Conservation (phyloP, 2,113 vertebrate genomes). For the Sphyrna mokarran region DNA sequence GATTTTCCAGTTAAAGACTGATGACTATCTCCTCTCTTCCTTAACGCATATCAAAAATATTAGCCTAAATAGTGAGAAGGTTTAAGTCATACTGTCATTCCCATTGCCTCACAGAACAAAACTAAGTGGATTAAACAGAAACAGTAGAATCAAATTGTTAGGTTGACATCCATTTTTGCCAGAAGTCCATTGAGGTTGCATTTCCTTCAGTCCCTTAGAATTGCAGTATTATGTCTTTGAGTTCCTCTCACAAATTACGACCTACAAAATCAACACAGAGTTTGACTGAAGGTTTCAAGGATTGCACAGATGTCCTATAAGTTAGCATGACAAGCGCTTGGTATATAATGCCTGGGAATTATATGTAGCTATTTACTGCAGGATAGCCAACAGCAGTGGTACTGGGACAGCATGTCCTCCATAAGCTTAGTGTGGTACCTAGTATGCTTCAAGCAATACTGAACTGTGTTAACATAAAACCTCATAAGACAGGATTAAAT, state of each 20-base stretch:
- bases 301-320: not conserved
- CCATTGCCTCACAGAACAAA: not conserved
- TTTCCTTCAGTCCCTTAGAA: not conserved
- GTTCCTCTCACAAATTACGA: not conserved
- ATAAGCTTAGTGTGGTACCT: conserved; percentile 72
- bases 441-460: conserved; percentile 68
- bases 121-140: not conserved
- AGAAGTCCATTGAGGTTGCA: not conserved
- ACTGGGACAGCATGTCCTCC: conserved; percentile 69
- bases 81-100: not conserved
- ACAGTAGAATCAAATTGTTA: not conserved
- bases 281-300: not conserved
- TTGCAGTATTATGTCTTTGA: not conserved
- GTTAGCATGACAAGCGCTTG: conserved; percentile 39
- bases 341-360: conserved; percentile 54
- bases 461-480: conserved; percentile 93
- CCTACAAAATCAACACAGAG: not conserved
- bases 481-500: conserved; percentile 88
- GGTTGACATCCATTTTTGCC: not conserved
- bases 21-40: not conserved
- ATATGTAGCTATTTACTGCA: conserved; percentile 60
- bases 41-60: not conserved
- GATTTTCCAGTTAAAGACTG: not conserved
- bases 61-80: not conserved
- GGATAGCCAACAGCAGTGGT: conserved; percentile 71